Conservation (phyloP, 2,797 vertebrate genomes). For the Thalassophryne amazonica region DNA sequence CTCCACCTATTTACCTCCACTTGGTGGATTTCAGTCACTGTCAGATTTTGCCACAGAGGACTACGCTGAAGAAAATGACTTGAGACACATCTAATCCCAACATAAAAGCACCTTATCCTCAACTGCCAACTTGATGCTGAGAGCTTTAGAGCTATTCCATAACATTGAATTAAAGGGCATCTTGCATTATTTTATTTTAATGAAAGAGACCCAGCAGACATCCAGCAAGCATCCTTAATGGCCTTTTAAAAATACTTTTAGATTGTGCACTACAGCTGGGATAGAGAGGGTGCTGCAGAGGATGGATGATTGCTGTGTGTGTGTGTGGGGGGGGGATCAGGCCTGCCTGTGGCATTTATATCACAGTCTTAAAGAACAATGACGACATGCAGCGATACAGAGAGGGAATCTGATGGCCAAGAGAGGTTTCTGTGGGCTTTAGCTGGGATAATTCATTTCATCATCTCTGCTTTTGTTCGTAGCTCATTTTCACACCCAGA, state of each 20-base stretch:
- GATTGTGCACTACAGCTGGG: slow-evolving; percentile 34
- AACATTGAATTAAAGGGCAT: slow-evolving; percentile 33
- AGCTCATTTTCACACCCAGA: slow-evolving; percentile 29
- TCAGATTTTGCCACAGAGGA: neutral
- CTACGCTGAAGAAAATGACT: slow-evolving; percentile 32
- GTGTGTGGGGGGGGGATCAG: slow-evolving; percentile 33
- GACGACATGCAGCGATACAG: slow-evolving; percentile 31
- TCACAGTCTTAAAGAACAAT: slow-evolving; percentile 64
- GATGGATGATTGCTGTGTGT: slow-evolving; percentile 11
- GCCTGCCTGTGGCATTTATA: slow-evolving; percentile 48
- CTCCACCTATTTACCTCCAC: too few relatives aligned
- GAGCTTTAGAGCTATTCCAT: slow-evolving; percentile 27
- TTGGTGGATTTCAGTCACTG: too few relatives aligned
- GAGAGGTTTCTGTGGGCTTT: slow-evolving; percentile 56
- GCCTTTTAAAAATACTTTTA: slow-evolving; percentile 43
- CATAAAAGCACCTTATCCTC: slow-evolving; percentile 21
- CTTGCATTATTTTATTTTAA: slow-evolving; percentile 21
- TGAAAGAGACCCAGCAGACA: slow-evolving; percentile 32
- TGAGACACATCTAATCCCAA: slow-evolving; percentile 31
- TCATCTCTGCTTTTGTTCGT: slow-evolving; percentile 51
- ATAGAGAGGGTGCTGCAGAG: slow-evolving; percentile 19
- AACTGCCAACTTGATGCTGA: slow-evolving; percentile 25
- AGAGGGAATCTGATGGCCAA: slow-evolving; percentile 44
- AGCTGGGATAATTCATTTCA: slow-evolving; percentile 59
- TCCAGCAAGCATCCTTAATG: slow-evolving; percentile 29